phyloP scores from a whole-genome alignment of 2,797 vertebrate genomes.

The Poeciliopsis infans region DNA sequence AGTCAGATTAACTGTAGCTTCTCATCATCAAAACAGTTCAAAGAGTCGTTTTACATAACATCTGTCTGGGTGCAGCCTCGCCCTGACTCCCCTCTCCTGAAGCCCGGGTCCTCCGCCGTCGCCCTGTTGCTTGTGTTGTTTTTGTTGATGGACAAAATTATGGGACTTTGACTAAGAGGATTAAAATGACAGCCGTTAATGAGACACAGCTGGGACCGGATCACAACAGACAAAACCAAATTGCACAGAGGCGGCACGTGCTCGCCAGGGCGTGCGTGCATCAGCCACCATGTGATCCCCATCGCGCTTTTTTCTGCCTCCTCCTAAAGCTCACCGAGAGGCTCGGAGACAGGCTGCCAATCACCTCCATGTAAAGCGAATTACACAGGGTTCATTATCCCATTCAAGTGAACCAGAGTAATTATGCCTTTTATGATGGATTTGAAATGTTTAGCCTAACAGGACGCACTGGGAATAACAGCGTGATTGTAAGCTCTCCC shows the following conservation, averaged over 20 bases:
- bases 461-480: slow-evolving; percentile 63
- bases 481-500: slow-evolving; percentile 57
- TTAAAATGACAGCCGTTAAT: slow-evolving; percentile 82
- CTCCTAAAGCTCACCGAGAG: slow-evolving; percentile 50
- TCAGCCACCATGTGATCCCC: slow-evolving; percentile 46
- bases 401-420: slow-evolving; percentile 68
- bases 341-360: slow-evolving; percentile 60
- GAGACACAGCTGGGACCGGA: slow-evolving; percentile 79
- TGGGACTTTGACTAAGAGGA: slow-evolving; percentile 83
- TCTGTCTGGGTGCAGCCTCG: slow-evolving; percentile 19
- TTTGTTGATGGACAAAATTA: slow-evolving; percentile 80
- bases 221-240: slow-evolving; percentile 70
- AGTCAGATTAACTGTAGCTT: slow-evolving; percentile 63
- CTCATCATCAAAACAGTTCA: slow-evolving; percentile 46
- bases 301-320: slow-evolving; percentile 17
- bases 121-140: slow-evolving; percentile 72
- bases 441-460: slow-evolving; percentile 70
- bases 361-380: slow-evolving; percentile 59
- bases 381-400: slow-evolving; percentile 65
- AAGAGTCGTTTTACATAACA: slow-evolving; percentile 64
- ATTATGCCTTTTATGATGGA: slow-evolving; percentile 65
- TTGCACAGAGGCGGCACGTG: slow-evolving; percentile 30
- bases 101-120: slow-evolving; percentile 48
- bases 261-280: slow-evolving; percentile 42
- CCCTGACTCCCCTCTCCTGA: slow-evolving; percentile 17